Percentiles rank a stretch among this genome's conserved stretches.
Evolutionary conservation across 1,140 invertebrate genomes (phyloP).

Genomic region (Prorops nasuta): DNA sequence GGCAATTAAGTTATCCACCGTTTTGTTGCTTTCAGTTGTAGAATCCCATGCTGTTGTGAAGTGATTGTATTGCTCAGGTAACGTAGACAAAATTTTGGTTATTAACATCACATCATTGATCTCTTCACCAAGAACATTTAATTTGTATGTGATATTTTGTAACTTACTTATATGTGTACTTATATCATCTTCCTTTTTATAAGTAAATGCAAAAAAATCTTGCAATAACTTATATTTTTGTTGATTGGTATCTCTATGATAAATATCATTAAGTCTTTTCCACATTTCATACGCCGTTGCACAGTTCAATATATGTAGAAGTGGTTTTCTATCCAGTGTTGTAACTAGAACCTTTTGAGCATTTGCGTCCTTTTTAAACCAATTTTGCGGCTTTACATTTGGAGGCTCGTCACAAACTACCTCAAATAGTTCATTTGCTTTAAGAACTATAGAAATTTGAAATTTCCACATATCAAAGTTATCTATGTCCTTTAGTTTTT

Average conservation of each 20-base stretch:
- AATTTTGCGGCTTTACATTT: neutral
- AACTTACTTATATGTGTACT: neutral
- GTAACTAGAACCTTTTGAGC: neutral
- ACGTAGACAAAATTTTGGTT: neutral
- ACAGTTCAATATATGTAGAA: neutral
- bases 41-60: neutral
- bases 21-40: neutral
- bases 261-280: neutral
- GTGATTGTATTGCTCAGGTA: neutral
- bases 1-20: neutral
- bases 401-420: neutral
- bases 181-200: neutral
- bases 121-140: neutral
- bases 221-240: constrained; percentile 4
- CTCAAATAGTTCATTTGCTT: neutral
- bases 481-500: no score
- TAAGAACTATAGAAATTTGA: neutral
- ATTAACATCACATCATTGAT: neutral
- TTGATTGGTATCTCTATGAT: constrained; percentile 1
- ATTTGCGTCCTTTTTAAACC: neutral
- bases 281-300: neutral
- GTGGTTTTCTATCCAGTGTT: neutral
- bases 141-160: neutral
- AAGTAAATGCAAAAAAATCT: constrained; percentile 4
- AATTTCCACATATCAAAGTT: no score